These are phyloP conservation scores for Labeo rohita DNA, from an alignment of 2,113 vertebrate genomes.

Conservation along the genomic window DNA sequence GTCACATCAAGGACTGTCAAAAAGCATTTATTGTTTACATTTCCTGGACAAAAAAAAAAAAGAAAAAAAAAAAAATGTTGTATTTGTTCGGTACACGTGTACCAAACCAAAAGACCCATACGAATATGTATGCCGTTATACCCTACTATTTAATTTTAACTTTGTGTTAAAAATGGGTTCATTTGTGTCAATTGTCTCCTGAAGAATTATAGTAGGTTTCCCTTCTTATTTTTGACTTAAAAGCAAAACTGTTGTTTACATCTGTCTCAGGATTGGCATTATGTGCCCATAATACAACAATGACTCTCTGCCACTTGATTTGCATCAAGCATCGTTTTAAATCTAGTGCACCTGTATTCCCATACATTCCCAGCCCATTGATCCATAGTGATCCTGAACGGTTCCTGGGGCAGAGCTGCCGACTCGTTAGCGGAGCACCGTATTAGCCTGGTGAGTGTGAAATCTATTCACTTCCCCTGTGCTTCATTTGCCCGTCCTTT, in stretches of 20 bases:
- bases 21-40: too few relatives aligned
- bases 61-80: too few relatives aligned
- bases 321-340: conserved; percentile 61
- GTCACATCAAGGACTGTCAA: too few relatives aligned
- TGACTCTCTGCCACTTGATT: conserved; percentile 68
- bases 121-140: too few relatives aligned
- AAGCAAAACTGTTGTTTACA: not conserved
- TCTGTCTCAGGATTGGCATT: conserved; percentile 16
- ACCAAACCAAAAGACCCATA: too few relatives aligned
- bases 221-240: not conserved
- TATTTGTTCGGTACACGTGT: too few relatives aligned
- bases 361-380: conserved; percentile 49
- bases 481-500: conserved; percentile 76
- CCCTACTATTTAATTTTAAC: not conserved
- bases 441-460: conserved; percentile 74
- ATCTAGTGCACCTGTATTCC: conserved; percentile 44
- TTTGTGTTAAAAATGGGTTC: not conserved
- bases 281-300: conserved; percentile 41
- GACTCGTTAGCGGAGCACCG: conserved; percentile 74
- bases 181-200: not conserved
- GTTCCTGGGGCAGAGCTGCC: conserved; percentile 59
- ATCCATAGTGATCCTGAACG: conserved; percentile 46
- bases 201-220: not conserved
- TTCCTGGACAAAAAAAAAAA: too few relatives aligned
- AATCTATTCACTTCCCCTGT: conserved; percentile 81